Conservation (phyloP, 35 echinoderm and acorn worm genomes). For the Apostichopus parvimensis region DNA sequence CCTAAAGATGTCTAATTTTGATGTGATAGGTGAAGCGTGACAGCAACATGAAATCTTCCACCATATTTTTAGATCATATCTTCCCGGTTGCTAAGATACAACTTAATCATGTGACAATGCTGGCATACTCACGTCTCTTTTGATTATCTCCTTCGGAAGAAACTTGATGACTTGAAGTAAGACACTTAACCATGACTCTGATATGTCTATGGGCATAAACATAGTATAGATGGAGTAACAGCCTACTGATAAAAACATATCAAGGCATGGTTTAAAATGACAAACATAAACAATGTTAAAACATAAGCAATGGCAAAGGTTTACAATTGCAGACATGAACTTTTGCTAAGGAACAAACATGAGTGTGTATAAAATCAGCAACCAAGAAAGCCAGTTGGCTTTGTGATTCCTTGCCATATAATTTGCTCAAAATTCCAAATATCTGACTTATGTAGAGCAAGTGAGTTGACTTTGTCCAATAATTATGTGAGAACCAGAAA, state of each 20-base stretch:
- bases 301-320: no score
- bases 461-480: no score
- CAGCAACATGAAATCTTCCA: not conserved
- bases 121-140: conserved; percentile 89
- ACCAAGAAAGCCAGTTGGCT: no score
- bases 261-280: not conserved
- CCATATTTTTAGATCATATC: not conserved
- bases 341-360: not conserved
- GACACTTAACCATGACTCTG: conserved; percentile 84
- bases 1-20: not conserved
- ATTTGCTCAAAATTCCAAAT: no score
- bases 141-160: conserved; percentile 93
- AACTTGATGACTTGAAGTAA: conserved; percentile 86
- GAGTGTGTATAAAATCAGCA: not conserved
- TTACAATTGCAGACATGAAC: not conserved
- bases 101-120: not conserved
- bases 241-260: not conserved
- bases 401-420: no score
- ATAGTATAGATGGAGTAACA: not conserved
- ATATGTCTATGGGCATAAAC: conserved; percentile 64
- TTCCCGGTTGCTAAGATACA: conserved; percentile 18
- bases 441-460: no score
- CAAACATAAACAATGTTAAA: not conserved
- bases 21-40: not conserved
- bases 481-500: no score